Evolutionary conservation across 2,888 invertebrate genomes (phyloP).

Genomic region (Lithophane semibrunnea): DNA sequence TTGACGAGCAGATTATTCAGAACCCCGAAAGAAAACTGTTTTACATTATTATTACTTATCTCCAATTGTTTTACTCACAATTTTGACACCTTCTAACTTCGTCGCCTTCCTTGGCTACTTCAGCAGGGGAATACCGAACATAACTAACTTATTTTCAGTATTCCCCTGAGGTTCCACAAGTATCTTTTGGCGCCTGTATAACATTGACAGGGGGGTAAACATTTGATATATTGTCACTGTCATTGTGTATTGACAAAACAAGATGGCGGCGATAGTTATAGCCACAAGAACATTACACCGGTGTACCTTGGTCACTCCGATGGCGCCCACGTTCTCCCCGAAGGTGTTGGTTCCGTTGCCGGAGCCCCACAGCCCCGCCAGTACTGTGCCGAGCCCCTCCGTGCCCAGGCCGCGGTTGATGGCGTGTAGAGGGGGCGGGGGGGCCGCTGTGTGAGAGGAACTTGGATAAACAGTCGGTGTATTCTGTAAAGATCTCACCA

Average conservation of each 20-base stretch:
- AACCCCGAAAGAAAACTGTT: not conserved
- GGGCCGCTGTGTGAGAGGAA: slow-evolving; percentile 89
- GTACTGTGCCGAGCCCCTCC: slow-evolving; percentile 95
- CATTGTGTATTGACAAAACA: no score
- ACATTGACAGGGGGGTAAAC: no score
- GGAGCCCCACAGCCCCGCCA: slow-evolving; percentile 96
- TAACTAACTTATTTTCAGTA: no score
- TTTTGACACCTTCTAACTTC: not conserved
- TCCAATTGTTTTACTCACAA: not conserved
- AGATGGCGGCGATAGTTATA: no score
- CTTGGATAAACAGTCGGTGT: not conserved
- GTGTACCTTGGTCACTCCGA: slow-evolving; percentile 95
- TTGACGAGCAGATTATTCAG: not conserved
- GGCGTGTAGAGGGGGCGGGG: slow-evolving; percentile 96
- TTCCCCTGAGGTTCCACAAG: no score
- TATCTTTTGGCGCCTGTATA: no score
- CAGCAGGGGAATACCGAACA: no score
- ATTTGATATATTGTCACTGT: no score
- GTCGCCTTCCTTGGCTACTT: no score
- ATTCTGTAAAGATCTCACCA: no score
- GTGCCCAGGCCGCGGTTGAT: slow-evolving; percentile 96
- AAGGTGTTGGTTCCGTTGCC: slow-evolving; percentile 97
- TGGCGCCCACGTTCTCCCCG: slow-evolving; percentile 97
- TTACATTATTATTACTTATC: not conserved
- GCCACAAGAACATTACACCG: no score